These are phyloP conservation scores for Polydrusus cervinus DNA, from an alignment of 2,888 invertebrate species.

Conservation along the genomic window DNA sequence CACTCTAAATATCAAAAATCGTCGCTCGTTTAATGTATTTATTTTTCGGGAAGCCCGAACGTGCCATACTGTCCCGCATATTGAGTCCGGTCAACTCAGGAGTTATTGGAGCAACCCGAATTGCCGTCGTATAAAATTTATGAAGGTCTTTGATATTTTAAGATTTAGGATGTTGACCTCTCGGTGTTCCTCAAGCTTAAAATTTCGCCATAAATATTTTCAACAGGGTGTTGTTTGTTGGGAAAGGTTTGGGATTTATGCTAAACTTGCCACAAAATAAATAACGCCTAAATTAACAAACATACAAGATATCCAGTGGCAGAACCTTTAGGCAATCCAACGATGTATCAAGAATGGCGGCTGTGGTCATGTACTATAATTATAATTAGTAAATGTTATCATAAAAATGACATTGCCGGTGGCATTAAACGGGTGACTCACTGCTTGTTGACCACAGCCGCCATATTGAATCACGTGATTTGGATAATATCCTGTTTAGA, in stretches of 20 bases:
- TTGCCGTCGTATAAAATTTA: conserved; percentile 43
- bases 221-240: neutral
- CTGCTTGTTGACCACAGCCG: too few species aligned
- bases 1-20: conserved; percentile 1
- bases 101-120: conserved; percentile 41
- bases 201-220: conserved; percentile 16
- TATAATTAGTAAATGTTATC: too few species aligned
- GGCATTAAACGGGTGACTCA: too few species aligned
- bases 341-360: too few species aligned
- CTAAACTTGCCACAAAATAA: too few species aligned
- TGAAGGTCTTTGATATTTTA: conserved; percentile 44
- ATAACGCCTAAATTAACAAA: too few species aligned
- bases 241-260: conserved; percentile 2
- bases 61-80: conserved; percentile 35
- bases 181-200: conserved; percentile 18
- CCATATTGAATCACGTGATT: too few species aligned
- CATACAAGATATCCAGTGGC: too few species aligned
- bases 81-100: conserved; percentile 28
- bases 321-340: too few species aligned
- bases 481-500: too few species aligned
- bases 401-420: too few species aligned
- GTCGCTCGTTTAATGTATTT: neutral
- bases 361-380: too few species aligned
- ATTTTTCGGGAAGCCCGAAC: conserved; percentile 20
- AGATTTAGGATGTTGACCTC: conserved; percentile 38